A percentile compares a stretch with the other conserved stretches of the same genome.
phyloP scores from a whole-genome alignment of 1,140 invertebrate genomes.

The Zaprionus tsacasi region DNA sequence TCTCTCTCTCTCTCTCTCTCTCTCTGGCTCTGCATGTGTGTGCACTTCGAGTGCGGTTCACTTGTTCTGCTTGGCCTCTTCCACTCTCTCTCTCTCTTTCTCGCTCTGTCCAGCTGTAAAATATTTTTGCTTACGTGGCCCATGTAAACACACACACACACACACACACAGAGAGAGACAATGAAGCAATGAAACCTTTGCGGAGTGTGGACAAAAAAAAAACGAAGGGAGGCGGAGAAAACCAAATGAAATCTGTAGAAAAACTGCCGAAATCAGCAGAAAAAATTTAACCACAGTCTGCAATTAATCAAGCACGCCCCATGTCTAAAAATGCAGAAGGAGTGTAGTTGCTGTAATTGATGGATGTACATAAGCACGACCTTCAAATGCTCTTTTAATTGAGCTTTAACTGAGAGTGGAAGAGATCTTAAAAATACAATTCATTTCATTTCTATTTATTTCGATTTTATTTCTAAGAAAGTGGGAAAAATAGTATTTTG shows the following conservation, averaged over 20 bases:
- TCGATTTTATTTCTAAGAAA: too few relatives aligned
- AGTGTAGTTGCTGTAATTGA: slow-evolving; percentile 30
- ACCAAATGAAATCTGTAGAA: slow-evolving; percentile 29
- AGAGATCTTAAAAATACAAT: too few relatives aligned
- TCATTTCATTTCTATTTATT: not conserved
- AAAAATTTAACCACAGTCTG: slow-evolving; percentile 68
- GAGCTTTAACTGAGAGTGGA: not conserved
- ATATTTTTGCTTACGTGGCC: slow-evolving; percentile 64
- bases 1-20: not conserved
- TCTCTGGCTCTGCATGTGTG: not conserved
- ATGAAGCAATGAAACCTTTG: slow-evolving; percentile 17
- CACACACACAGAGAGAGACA: not conserved
- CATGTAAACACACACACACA: slow-evolving; percentile 33
- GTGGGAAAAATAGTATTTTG: too few relatives aligned
- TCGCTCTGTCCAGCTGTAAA: slow-evolving; percentile 30
- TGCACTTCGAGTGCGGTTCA: slow-evolving; percentile 1
- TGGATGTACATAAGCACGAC: slow-evolving; percentile 18
- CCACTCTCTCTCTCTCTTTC: not conserved
- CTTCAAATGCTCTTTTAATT: slow-evolving; percentile 26
- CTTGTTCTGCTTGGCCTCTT: slow-evolving; percentile 24
- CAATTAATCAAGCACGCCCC: slow-evolving; percentile 75
- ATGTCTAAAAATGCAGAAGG: slow-evolving; percentile 34
- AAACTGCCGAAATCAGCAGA: slow-evolving; percentile 65
- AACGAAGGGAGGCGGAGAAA: not conserved
- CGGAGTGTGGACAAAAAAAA: not conserved